These are phyloP conservation scores for Dendrocincla fuliginosa DNA, from an alignment of 2,797 vertebrate species.

Conservation along the genomic window DNA sequence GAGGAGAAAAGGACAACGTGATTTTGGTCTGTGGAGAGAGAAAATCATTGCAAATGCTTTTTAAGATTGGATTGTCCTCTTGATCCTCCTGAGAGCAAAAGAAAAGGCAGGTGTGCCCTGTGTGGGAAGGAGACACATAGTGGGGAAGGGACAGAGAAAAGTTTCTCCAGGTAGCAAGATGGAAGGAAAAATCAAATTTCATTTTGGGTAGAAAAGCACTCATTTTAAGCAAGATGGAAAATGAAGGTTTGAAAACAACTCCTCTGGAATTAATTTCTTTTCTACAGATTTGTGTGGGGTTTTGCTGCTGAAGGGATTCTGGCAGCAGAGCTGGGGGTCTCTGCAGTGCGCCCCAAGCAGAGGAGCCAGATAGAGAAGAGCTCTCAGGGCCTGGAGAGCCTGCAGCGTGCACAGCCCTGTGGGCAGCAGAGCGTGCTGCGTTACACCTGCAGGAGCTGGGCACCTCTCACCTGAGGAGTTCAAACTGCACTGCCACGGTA, in stretches of 20 bases:
- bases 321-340: not conserved
- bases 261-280: not conserved
- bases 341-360: not conserved
- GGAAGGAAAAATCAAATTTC: not conserved
- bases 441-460: rapidly evolving
- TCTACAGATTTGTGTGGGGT: not conserved
- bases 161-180: not conserved
- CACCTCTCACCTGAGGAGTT: not conserved
- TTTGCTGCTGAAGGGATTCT: not conserved
- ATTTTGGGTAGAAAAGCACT: not conserved
- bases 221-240: not conserved
- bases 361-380: not conserved
- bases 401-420: rapidly evolving
- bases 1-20: not conserved
- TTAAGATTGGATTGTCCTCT: not conserved
- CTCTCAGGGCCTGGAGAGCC: not conserved
- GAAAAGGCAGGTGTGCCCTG: not conserved
- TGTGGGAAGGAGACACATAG: not conserved
- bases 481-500: not conserved
- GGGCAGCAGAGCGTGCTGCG: rapidly evolving
- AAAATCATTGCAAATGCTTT: not conserved
- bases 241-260: not conserved
- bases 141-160: not conserved
- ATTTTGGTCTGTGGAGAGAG: not conserved
- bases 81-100: not conserved